Evolutionary conservation across 2,797 vertebrate species (phyloP).

Genomic region (Sternotherus odoratus): DNA sequence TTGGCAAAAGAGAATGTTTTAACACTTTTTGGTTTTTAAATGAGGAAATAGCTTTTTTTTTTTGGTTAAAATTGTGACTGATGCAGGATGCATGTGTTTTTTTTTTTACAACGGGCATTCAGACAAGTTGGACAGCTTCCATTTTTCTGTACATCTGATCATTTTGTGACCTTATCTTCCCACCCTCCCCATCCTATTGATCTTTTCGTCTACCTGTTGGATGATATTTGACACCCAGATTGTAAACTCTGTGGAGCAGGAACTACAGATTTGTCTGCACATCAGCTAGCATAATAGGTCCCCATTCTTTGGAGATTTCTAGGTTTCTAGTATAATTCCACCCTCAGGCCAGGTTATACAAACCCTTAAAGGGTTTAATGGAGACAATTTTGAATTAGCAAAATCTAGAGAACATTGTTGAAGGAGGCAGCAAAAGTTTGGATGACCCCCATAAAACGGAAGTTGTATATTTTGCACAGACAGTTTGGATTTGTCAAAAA

Average conservation of each 20-base stretch:
- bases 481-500: neutral
- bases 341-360: neutral
- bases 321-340: fast-evolving
- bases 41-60: neutral
- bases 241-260: neutral
- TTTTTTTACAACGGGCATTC: neutral
- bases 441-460: neutral
- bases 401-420: neutral
- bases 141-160: neutral
- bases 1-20: neutral
- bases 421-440: neutral
- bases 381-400: neutral
- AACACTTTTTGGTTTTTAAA: neutral
- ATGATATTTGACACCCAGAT: neutral
- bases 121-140: fast-evolving
- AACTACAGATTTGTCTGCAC: neutral
- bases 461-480: neutral
- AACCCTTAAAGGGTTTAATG: neutral
- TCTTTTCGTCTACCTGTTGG: neutral
- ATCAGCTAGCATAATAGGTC: neutral
- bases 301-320: neutral
- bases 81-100: neutral
- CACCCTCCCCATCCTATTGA: neutral
- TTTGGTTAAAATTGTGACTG: neutral
- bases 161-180: neutral